Evolutionary conservation across 2,797 vertebrate species (phyloP).

Genomic region (Bradypodion ventrale): DNA sequence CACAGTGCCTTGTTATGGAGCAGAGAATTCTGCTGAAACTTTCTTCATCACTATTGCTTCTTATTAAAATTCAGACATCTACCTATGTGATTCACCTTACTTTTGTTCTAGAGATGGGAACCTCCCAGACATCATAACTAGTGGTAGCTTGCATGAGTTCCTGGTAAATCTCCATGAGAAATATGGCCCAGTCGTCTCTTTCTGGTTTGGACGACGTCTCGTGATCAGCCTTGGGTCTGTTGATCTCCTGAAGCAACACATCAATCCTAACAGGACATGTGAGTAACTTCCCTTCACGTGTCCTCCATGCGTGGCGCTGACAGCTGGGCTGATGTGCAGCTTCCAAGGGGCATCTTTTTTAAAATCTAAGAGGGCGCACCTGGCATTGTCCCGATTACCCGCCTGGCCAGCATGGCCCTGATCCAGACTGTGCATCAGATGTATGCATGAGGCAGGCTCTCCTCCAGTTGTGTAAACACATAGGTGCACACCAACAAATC

Average conservation of each 20-base stretch:
- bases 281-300: slow-evolving; percentile 63
- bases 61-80: neutral
- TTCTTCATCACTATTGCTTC: too few species aligned
- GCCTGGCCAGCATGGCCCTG: too few species aligned
- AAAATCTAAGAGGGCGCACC: too few species aligned
- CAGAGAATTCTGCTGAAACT: neutral
- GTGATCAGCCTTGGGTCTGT: slow-evolving; percentile 92
- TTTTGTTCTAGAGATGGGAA: slow-evolving; percentile 87
- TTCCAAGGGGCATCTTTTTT: too few species aligned
- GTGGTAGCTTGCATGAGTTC: slow-evolving; percentile 92
- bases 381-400: too few species aligned
- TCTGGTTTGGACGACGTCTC: slow-evolving; percentile 93
- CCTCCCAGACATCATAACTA: slow-evolving; percentile 90
- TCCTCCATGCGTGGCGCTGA: too few species aligned
- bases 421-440: too few species aligned
- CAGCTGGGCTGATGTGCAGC: too few species aligned
- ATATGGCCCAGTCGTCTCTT: slow-evolving; percentile 90
- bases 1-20: neutral
- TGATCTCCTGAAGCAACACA: slow-evolving; percentile 85
- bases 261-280: slow-evolving; percentile 92
- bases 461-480: too few species aligned
- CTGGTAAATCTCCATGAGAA: slow-evolving; percentile 89
- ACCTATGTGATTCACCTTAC: neutral
- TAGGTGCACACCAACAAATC: too few species aligned
- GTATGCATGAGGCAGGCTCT: too few species aligned